Evolutionary conservation across 2,797 vertebrate species (phyloP).

Genomic region (Aldrovandia affinis): DNA sequence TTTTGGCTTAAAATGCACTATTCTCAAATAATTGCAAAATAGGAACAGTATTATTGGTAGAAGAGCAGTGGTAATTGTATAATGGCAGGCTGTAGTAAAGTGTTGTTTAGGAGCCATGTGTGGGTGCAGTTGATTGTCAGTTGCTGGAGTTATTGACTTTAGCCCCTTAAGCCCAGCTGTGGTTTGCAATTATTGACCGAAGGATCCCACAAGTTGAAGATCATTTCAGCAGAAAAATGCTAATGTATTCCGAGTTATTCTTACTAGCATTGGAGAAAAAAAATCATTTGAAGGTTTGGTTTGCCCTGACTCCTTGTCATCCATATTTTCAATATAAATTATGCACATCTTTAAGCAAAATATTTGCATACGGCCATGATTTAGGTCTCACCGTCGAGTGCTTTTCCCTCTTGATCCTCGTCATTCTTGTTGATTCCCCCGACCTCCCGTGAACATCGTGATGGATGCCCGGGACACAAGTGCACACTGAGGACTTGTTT

Average conservation of each 20-base stretch:
- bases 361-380: constrained; percentile 21
- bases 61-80: constrained; percentile 22
- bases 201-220: constrained; percentile 35
- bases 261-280: constrained; percentile 32
- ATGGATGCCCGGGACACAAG: constrained; percentile 50
- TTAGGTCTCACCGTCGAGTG: constrained; percentile 4
- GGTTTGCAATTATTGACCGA: constrained; percentile 41
- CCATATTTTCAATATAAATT: constrained; percentile 26
- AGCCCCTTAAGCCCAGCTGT: constrained; percentile 17
- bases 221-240: constrained; percentile 20
- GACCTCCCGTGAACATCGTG: constrained; percentile 45
- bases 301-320: constrained; percentile 14
- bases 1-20: no score
- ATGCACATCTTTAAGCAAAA: constrained; percentile 29
- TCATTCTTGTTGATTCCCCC: constrained; percentile 15
- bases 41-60: not conserved
- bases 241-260: constrained; percentile 46
- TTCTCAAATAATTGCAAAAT: not conserved
- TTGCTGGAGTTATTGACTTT: constrained; percentile 32
- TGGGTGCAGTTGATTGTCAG: constrained; percentile 24
- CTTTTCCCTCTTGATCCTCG: constrained; percentile 18
- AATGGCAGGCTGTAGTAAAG: constrained; percentile 28
- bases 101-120: constrained; percentile 17
- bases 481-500: constrained; percentile 56
- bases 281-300: constrained; percentile 34